Percentiles rank a stretch among this genome's conserved stretches.
These are phyloP conservation scores for Grammomys surdaster DNA, from an alignment of 2,113 vertebrate genomes.

Conservation along the genomic window DNA sequence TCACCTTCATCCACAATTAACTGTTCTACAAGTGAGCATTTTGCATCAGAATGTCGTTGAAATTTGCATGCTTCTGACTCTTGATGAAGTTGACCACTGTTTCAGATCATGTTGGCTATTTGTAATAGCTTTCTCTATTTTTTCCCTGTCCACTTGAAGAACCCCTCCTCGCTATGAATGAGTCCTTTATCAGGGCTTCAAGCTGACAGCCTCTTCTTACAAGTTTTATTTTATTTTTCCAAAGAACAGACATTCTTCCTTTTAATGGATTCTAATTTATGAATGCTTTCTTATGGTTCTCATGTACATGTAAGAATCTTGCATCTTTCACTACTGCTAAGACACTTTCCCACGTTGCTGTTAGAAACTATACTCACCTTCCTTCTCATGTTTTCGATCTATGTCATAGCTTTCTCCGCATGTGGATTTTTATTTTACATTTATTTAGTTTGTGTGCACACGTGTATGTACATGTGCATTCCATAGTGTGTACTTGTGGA, in stretches of 20 bases:
- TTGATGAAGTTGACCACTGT: not conserved
- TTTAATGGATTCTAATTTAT: constrained; percentile 49
- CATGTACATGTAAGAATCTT: constrained; percentile 25
- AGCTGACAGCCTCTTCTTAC: constrained; percentile 42
- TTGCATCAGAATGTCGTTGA: not conserved
- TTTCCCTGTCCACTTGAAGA: constrained; percentile 51
- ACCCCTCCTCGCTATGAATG: constrained; percentile 68
- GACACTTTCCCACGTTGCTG: not conserved
- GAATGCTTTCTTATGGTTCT: constrained; percentile 16
- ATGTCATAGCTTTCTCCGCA: not conserved
- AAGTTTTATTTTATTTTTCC: not conserved
- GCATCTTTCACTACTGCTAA: not conserved
- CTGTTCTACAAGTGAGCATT: not conserved
- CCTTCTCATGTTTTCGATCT: constrained; percentile 7
- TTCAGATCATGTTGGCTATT: not conserved
- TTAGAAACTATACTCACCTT: constrained; percentile 25
- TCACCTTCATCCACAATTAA: not conserved
- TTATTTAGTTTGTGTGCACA: not conserved
- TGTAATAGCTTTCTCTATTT: not conserved
- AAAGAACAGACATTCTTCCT: constrained; percentile 63
- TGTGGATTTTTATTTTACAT: not conserved
- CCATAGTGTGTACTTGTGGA: too few species aligned
- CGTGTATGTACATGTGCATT: too few species aligned
- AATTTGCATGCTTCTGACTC: constrained; percentile 10
- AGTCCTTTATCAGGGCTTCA: constrained; percentile 62